These are phyloP conservation scores for Synodontis membranacea DNA, from an alignment of 2,113 vertebrate species.

Conservation along the genomic window DNA sequence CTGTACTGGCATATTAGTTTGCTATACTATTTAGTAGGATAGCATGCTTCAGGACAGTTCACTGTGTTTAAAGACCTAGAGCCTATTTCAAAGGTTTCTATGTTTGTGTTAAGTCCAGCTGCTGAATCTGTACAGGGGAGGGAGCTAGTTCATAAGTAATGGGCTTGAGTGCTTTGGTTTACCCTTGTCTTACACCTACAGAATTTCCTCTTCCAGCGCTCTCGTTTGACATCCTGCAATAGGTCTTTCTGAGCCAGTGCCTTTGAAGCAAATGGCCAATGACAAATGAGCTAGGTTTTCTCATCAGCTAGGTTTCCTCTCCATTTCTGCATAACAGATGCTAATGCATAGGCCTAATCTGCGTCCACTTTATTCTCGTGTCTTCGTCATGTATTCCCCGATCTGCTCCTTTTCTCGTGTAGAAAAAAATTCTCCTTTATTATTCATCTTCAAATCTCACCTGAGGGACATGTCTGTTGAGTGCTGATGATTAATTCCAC, in stretches of 20 bases:
- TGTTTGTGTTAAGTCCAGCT: constrained; percentile 38
- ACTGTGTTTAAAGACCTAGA: neutral
- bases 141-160: constrained; percentile 62
- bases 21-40: neutral
- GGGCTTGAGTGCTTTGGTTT: constrained; percentile 41
- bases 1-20: neutral
- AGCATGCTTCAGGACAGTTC: neutral
- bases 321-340: constrained; percentile 3
- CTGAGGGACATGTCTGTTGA: constrained; percentile 22
- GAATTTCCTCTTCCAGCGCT: constrained; percentile 10
- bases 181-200: constrained; percentile 15
- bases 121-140: constrained; percentile 61
- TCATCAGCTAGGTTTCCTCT: neutral
- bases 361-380: neutral
- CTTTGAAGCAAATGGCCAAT: neutral
- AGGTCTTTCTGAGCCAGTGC: neutral
- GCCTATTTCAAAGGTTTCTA: neutral
- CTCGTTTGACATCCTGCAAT: constrained; percentile 1
- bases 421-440: constrained; percentile 14
- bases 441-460: constrained; percentile 25
- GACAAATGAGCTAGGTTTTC: neutral
- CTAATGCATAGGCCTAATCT: neutral
- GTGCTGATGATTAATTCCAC: constrained; percentile 40
- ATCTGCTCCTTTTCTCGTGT: constrained; percentile 3
- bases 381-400: constrained; percentile 4